Evolutionary conservation across 2,888 invertebrate species (phyloP).

Genomic region (Cephus rjabovi): DNA sequence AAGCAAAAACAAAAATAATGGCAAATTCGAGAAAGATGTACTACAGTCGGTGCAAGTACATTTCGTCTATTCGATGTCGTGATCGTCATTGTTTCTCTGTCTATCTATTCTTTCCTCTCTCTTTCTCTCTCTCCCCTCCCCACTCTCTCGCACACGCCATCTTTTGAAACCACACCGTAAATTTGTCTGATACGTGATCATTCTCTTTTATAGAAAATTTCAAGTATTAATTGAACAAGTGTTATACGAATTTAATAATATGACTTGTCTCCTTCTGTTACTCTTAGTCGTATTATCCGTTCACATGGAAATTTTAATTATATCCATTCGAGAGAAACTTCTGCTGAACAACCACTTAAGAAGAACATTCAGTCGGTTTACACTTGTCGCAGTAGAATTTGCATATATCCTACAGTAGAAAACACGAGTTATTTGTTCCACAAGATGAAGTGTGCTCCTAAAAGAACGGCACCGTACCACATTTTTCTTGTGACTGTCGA

Average conservation of each 20-base stretch:
- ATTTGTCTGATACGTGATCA: background rate
- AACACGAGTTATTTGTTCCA: too few species aligned
- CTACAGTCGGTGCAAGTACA: background rate
- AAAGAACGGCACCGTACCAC: too few species aligned
- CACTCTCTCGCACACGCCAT: background rate
- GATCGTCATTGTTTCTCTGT: too few species aligned
- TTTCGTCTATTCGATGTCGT: background rate
- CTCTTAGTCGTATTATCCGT: too few species aligned
- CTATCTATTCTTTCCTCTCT: too few species aligned
- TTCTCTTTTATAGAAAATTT: background rate
- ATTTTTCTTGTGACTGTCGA: background rate
- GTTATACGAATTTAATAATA: too few species aligned
- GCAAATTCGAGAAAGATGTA: background rate
- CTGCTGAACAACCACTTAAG: background rate
- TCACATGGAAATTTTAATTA: too few species aligned
- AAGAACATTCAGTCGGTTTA: background rate
- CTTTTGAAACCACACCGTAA: background rate
- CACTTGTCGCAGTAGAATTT: too few species aligned
- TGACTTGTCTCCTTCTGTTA: too few species aligned
- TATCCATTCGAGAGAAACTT: background rate
- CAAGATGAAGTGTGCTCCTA: too few species aligned
- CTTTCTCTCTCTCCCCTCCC: too few species aligned
- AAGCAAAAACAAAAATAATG: background rate
- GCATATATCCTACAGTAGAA: too few species aligned
- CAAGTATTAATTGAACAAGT: background rate